Conservation (phyloP, 2,797 vertebrate species). For the Pempheris klunzingeri region DNA sequence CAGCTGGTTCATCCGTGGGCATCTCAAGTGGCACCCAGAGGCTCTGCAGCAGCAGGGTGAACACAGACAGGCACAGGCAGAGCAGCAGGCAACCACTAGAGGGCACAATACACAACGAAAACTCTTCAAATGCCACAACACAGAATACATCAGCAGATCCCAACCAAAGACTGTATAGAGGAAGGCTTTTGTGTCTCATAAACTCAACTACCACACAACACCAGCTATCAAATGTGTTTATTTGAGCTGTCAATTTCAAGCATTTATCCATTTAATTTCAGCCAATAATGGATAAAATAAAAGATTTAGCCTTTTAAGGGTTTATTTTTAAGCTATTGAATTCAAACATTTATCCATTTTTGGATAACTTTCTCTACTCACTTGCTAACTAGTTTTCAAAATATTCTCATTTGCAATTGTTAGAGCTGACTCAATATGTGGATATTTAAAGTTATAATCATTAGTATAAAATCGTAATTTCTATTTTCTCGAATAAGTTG, state of each 20-base stretch:
- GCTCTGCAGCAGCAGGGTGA: slow-evolving; percentile 80
- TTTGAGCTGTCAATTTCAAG: not conserved
- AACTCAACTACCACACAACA: not conserved
- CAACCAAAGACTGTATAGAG: too few species aligned
- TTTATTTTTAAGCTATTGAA: too few species aligned
- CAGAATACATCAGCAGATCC: fast-evolving
- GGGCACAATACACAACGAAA: slow-evolving; percentile 58
- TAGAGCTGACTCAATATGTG: not conserved
- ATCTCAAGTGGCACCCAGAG: slow-evolving; percentile 77
- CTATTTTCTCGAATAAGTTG: not conserved
- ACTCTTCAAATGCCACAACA: not conserved
- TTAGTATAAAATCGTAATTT: not conserved
- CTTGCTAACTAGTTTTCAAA: not conserved
- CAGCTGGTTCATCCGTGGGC: slow-evolving; percentile 57
- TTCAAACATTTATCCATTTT: not conserved
- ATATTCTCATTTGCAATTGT: not conserved
- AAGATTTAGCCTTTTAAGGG: too few species aligned
- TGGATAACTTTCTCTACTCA: not conserved
- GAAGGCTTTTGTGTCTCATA: not conserved
- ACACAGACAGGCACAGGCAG: slow-evolving; percentile 76
- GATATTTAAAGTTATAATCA: not conserved
- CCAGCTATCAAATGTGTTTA: not conserved
- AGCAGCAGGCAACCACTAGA: slow-evolving; percentile 82
- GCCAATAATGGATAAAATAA: too few species aligned
- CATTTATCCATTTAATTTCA: not conserved